These are phyloP conservation scores for Aphelinus atriplicis DNA, from an alignment of 1,140 invertebrate genomes.

Conservation along the genomic window DNA sequence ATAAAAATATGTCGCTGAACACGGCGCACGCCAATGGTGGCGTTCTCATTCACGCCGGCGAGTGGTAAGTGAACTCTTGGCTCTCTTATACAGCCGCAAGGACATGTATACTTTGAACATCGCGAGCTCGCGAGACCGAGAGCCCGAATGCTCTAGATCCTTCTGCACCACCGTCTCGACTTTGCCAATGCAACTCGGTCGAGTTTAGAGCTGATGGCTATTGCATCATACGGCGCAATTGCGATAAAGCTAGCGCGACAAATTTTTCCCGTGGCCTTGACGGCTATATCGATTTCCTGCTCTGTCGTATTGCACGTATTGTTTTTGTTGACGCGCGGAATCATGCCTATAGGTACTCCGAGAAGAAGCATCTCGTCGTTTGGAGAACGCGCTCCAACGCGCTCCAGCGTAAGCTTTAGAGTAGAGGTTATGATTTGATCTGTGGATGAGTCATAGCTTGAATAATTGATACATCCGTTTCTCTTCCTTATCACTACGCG, in stretches of 20 bases:
- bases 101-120: too few relatives aligned
- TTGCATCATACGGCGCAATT: constrained; percentile 12
- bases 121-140: too few relatives aligned
- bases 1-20: constrained; percentile 84
- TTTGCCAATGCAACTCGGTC: neutral
- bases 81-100: too few relatives aligned
- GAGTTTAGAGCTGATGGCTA: neutral
- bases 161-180: too few relatives aligned
- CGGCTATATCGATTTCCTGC: neutral
- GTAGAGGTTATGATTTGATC: constrained; percentile 25
- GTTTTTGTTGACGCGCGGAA: constrained; percentile 18
- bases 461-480: too few relatives aligned
- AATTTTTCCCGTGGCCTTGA: constrained; percentile 27
- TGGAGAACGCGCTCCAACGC: too few relatives aligned
- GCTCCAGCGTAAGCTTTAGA: neutral
- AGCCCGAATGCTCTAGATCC: too few relatives aligned
- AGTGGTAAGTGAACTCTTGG: constrained; percentile 76
- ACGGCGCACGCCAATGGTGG: constrained; percentile 91
- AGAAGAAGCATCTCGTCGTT: too few relatives aligned
- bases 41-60: constrained; percentile 89
- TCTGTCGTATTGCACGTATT: constrained; percentile 6
- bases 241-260: constrained; percentile 15
- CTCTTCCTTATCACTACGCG: too few relatives aligned
- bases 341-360: neutral
- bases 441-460: too few relatives aligned